These are phyloP conservation scores for Sphenopsis melanotis DNA, from an alignment of 2,797 vertebrate genomes.

Conservation along the genomic window DNA sequence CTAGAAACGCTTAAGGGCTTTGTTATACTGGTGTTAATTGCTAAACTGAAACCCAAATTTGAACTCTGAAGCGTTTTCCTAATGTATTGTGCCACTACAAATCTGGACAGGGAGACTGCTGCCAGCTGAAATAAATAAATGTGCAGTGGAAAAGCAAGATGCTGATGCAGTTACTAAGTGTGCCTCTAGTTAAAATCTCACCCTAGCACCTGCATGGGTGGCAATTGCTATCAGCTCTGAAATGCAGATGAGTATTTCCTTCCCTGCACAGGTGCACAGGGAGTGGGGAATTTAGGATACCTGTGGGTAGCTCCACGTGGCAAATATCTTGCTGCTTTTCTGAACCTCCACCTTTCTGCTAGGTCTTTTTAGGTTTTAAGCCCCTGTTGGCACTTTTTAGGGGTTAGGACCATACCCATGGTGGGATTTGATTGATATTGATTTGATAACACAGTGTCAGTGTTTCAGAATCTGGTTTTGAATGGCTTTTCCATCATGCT, in stretches of 20 bases:
- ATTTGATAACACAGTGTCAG: background rate
- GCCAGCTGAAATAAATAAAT: constrained; percentile 16
- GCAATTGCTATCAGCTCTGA: constrained; percentile 4
- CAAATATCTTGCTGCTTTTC: background rate
- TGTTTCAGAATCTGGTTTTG: background rate
- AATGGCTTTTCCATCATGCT: background rate
- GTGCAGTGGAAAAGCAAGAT: background rate
- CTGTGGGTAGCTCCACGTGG: constrained; percentile 23
- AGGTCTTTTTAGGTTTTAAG: background rate
- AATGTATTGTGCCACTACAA: background rate
- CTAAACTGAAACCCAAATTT: background rate
- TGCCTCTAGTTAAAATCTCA: background rate
- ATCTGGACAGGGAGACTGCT: background rate
- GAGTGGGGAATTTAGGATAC: background rate
- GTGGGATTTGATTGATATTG: background rate
- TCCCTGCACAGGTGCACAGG: background rate
- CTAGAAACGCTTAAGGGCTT: constrained; percentile 29
- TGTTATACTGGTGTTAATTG: background rate
- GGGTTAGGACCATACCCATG: background rate
- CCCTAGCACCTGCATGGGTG: background rate
- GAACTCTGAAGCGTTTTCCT: constrained; percentile 13
- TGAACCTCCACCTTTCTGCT: constrained; percentile 22
- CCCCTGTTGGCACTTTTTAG: background rate
- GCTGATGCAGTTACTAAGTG: background rate
- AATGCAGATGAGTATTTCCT: constrained; percentile 5